Evolutionary conservation across 2,888 invertebrate genomes (phyloP), one percentile per base, ranked within the genome.

Genomic region (Sinotaia quadrata): DNA sequence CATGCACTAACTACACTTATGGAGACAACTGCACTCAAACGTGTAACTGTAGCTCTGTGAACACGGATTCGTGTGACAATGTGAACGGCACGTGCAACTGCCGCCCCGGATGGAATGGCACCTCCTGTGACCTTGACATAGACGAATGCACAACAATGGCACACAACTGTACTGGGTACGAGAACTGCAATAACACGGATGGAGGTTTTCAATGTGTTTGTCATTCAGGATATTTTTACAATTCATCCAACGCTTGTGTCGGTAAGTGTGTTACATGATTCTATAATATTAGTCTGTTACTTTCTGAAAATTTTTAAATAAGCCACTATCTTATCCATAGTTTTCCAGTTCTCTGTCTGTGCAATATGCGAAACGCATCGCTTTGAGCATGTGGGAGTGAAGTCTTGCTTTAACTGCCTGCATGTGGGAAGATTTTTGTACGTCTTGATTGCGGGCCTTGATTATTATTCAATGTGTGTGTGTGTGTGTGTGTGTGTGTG

Each of bases 71-170:
- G 15, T 76, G 76, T 47, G 51, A 74, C 52, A 44, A 63, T 27
- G 33, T 54, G 8, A 56, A 44, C 27, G 75, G 75, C 12, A 41
- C 24, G 12, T 76, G 76, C 63, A 60, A 31, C 18, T 76, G 76
- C 57, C 67, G 58, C 0, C 1, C 4, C 12, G 71, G 71, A 7
- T 76, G 76, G 76, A 15, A 44, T 10, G 75, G 73, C 1, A 5
- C 29, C 21, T 27, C 4, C 1, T 75, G 72, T 54, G 36, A 51
- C 10, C 21, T 15, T 15, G 54, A 73, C 58, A 47, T 67, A 2
- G 27, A 67, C 24, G 73, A 73, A 36, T 73, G 73, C 41, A 10
- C 18, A 4, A 27, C 5, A 2, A 36, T 31, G 31, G 18, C 37
- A 4, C 31, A 47, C 27, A n/a, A 0, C 57, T 47, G 47, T 4